Conservation (phyloP, 1,140 invertebrate genomes). For the Pogonomyrmex barbatus region DNA sequence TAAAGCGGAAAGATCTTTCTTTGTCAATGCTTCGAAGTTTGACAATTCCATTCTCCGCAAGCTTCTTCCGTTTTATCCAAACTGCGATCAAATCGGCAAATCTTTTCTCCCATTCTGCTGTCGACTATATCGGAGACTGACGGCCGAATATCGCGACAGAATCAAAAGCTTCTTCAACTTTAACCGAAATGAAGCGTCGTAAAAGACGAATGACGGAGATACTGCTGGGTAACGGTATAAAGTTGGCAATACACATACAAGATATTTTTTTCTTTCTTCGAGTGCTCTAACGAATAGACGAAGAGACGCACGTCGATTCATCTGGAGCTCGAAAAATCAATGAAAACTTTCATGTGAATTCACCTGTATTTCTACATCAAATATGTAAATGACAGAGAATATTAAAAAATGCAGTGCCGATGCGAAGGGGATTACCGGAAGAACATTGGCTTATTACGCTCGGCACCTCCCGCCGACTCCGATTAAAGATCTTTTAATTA, state of each 20-base stretch:
- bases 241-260: background rate
- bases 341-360: constrained; percentile 14
- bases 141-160: constrained; percentile 33
- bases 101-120: constrained; percentile 15
- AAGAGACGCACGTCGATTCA: background rate
- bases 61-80: constrained; percentile 39
- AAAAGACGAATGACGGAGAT: constrained; percentile 28
- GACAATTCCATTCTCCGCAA: constrained; percentile 33
- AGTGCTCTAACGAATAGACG: constrained; percentile 5
- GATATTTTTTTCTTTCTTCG: background rate
- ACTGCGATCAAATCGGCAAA: constrained; percentile 38
- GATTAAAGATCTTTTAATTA: constrained; percentile 69
- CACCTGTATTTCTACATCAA: background rate
- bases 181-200: constrained; percentile 15
- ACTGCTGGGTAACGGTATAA: constrained; percentile 23
- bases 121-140: constrained; percentile 22
- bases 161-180: constrained; percentile 30
- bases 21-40: constrained; percentile 25
- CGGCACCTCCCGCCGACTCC: background rate
- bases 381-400: constrained; percentile 53
- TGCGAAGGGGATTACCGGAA: constrained; percentile 10
- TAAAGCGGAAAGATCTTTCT: constrained; percentile 34
- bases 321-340: background rate
- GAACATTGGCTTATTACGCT: constrained; percentile 42
- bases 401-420: constrained; percentile 24